Evolutionary conservation across 2,888 invertebrate species (phyloP).

Genomic region (Opisthograptis luteolata): DNA sequence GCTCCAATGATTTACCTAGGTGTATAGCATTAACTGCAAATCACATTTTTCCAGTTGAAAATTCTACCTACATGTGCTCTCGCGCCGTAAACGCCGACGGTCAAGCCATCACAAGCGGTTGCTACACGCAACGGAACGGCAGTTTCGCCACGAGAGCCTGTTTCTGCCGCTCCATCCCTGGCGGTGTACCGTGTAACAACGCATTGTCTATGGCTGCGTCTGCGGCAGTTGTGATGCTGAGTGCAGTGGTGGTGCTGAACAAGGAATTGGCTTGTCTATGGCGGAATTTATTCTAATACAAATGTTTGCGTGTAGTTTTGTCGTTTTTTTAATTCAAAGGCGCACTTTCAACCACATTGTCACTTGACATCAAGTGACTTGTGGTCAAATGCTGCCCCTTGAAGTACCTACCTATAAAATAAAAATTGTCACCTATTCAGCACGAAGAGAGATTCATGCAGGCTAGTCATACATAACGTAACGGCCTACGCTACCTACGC

Average conservation of each 20-base stretch:
- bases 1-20: too few species aligned
- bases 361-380: too few species aligned
- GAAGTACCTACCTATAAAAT: too few species aligned
- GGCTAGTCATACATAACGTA: too few species aligned
- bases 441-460: too few species aligned
- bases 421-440: too few species aligned
- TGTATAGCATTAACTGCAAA: too few species aligned
- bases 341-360: too few species aligned
- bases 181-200: constrained; percentile 67
- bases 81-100: constrained; percentile 81
- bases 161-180: constrained; percentile 67
- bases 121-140: constrained; percentile 80
- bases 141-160: constrained; percentile 68
- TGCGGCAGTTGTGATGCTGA: constrained; percentile 34
- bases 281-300: constrained; percentile 3
- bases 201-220: constrained; percentile 39
- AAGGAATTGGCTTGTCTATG: constrained; percentile 21
- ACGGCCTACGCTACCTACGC: too few species aligned
- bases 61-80: constrained; percentile 88
- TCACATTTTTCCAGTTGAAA: constrained; percentile 82
- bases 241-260: constrained; percentile 34
- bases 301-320: neutral
- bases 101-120: constrained; percentile 81
- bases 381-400: too few species aligned
- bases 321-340: neutral